Evolutionary conservation across 2,888 invertebrate species (phyloP), one percentile per base, ranked within the genome.

Genomic region (Pandemis heparana): DNA sequence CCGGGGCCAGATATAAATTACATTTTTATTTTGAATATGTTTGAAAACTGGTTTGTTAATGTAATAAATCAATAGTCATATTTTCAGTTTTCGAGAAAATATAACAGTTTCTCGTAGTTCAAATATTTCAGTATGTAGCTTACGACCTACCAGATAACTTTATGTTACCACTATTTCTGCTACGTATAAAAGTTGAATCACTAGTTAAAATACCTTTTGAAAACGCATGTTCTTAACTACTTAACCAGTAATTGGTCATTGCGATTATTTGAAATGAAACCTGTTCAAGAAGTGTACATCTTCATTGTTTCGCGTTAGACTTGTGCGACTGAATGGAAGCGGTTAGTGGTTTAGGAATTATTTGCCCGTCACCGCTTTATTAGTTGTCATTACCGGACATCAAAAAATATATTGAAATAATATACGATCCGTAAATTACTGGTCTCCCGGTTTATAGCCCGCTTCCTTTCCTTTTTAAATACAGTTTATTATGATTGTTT

Each of bases 321-420:
- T 16, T 63, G 1, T 74, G n/a, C n/a, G 77, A 75, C 77, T 76
- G 78, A 82, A 83, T 85, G 78, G 80, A 75, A 77, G 83, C 82
- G 82, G 83, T 88, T 86, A 85, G 88, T 78, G 75, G 79, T 82
- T 85, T 85, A 85, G 82, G 83, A 85, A 83, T 82, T 79, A 71
- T 71, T 70, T 75, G 71, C 76, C 78, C 78, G 79, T 78, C 77
- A 75, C 79, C 76, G 75, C 80, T 86, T 87, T 85, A 87, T 85
- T 83, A 79, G 80, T 81, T 84, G 85, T 85, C 85, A 84, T 86
- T 87, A 85, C 81, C 74, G 74, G 56, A 82, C 82, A 84, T 77
- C 79, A 78, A 75, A 65, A 77, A 78, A 70, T 81, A 79, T 79
- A 80, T 78, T 76, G 74, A 71, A 51, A 38, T 78, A 75, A 74